phyloP scores from a whole-genome alignment of 2,888 invertebrate species.

The Sycophila texana region DNA sequence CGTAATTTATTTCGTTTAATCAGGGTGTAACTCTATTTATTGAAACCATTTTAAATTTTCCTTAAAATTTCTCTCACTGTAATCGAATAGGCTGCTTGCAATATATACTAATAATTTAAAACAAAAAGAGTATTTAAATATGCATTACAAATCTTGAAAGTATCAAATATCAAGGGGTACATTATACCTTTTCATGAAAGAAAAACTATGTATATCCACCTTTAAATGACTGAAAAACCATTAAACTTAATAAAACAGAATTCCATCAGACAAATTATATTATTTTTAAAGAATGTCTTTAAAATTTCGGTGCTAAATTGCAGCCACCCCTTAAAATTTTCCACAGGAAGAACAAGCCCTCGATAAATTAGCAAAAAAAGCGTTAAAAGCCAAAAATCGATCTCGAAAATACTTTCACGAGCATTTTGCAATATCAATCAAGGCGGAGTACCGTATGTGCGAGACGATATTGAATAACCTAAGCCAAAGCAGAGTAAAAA shows the following conservation, averaged over 20 bases:
- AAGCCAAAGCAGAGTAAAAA: constrained; percentile 9
- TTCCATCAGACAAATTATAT: no score
- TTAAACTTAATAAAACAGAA: no score
- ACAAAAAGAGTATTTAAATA: not conserved
- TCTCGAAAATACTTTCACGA: not conserved
- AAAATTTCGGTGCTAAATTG: not conserved
- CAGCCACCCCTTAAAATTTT: not conserved
- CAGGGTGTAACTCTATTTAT: no score
- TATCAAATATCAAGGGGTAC: no score
- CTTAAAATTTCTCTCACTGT: not conserved
- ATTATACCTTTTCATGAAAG: no score
- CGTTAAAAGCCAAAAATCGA: not conserved
- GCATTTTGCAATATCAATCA: constrained; percentile 1
- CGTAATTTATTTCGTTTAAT: not conserved
- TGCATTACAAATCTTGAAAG: not conserved
- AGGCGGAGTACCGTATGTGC: not conserved
- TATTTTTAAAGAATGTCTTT: not conserved
- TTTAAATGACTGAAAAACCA: no score
- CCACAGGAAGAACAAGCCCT: no score
- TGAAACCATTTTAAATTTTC: not conserved
- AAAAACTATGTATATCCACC: no score
- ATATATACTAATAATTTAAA: no score
- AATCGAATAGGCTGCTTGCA: no score
- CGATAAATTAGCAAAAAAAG: not conserved
- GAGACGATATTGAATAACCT: not conserved